Base-by-base conservation (phyloP, 1,140 invertebrate genomes). In the Drosophila arizonae region DNA sequence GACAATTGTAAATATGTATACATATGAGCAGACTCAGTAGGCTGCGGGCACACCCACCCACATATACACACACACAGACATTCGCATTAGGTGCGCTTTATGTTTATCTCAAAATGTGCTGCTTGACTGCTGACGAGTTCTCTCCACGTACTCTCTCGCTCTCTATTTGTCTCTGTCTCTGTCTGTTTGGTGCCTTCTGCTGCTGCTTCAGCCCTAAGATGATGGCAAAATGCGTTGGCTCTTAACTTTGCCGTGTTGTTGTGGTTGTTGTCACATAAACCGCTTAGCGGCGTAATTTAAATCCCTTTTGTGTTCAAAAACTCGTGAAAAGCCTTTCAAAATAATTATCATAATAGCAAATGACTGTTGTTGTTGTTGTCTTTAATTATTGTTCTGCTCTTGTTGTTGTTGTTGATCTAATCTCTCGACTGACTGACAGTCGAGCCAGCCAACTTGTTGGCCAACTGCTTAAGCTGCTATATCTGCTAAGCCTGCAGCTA, bases 271-370 rank as follows among this genome's bases (percentile, higher is more conserved):
- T 17, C 76, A 65, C 72, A 87, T 86, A 86, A 86, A 81, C 72
- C 82, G 82, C 82, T 86, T 86, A 86, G 76, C 82, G 72, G 82
- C 76, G 79, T 86, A 87, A 86, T 86, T 86, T 81, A 86, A 86
- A 87, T 86, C 82, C 62, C 82, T 71, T 87, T 87, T 84, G 81
- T 77, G 81, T 46, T 77, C 45, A 68, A 73, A 76, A 81, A 79
- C 76, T 81, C 76, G 69, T 76, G 84, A 52, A 80, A 76, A 72
- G 82, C 69, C 78, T 79, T 86, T 81, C 72, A 76, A 71, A 79
- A 74, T 81, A 80, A 79, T 76, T 81, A 81, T 81, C 72, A 78
- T 80, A 85, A 81, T 84, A 75, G 80, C 72, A 73, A 79, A 84
- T 61, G 79, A 64, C 48, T 62, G 63, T 62, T 46, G 67, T 64